Evolutionary conservation across 1,140 invertebrate species (phyloP).

Genomic region (Lerema accius): DNA sequence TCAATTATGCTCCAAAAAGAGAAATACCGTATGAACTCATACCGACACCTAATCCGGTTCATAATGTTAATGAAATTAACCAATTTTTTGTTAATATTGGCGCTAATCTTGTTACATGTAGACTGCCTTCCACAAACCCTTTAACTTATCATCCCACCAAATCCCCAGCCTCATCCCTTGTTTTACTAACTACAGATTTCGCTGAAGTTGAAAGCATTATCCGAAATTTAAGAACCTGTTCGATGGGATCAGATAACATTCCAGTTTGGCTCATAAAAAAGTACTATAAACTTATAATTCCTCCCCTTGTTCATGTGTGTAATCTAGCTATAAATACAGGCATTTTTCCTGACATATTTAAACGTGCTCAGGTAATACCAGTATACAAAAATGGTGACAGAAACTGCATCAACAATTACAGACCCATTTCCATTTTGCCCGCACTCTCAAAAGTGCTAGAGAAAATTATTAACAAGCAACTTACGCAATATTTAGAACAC

Average conservation of each 20-base stretch:
- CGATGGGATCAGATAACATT: background rate
- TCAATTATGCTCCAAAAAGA: too few species aligned
- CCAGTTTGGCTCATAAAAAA: background rate
- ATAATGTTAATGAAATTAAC: background rate
- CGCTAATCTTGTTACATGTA: background rate
- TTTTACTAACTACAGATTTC: background rate
- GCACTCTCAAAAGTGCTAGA: background rate
- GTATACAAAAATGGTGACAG: background rate
- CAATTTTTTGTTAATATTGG: background rate
- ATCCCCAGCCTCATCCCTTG: background rate
- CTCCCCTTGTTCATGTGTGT: background rate
- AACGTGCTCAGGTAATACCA: background rate
- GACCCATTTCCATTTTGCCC: background rate
- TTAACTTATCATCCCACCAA: background rate
- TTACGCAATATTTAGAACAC: background rate
- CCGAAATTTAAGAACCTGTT: background rate
- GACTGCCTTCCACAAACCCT: background rate
- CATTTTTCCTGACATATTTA: background rate
- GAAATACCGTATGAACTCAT: too few species aligned
- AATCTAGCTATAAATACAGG: background rate
- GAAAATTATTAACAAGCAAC: background rate
- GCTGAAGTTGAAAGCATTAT: background rate
- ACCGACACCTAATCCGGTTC: background rate
- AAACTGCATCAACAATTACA: background rate
- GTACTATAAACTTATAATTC: background rate